These are phyloP conservation scores for Erythrocercus mccallii DNA, from an alignment of 2,113 vertebrate species.

Conservation along the genomic window DNA sequence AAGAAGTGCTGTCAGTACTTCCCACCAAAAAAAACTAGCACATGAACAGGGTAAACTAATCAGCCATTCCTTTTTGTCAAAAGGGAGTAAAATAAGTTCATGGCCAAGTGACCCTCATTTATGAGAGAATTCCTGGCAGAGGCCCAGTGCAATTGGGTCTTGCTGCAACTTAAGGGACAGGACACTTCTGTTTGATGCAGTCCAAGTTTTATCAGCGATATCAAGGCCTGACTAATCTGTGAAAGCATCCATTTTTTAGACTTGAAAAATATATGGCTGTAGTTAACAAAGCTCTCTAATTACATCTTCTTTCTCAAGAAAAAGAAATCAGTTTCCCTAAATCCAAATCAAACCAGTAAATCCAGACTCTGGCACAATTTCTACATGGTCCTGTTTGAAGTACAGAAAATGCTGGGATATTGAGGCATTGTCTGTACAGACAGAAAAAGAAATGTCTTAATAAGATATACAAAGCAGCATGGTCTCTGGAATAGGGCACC, in stretches of 20 bases:
- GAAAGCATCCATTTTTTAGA: background rate
- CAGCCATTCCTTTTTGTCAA: background rate
- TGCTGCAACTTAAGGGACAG: background rate
- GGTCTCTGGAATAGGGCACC: background rate
- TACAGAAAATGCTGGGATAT: background rate
- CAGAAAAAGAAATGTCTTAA: slow-evolving; percentile 35
- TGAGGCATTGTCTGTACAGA: background rate
- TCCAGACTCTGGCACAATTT: background rate
- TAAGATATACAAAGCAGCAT: background rate
- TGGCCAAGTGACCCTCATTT: background rate
- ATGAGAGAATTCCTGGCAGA: background rate
- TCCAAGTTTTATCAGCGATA: background rate
- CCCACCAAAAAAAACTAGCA: background rate
- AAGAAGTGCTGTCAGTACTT: background rate
- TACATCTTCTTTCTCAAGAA: background rate
- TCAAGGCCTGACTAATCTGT: background rate
- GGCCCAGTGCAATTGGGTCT: background rate
- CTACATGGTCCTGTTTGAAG: background rate
- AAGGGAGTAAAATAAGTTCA: background rate
- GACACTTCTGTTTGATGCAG: background rate
- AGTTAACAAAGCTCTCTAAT: background rate
- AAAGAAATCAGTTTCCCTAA: background rate
- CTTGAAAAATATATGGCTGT: background rate
- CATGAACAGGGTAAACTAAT: background rate
- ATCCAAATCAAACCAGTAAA: background rate